Conservation (phyloP, 2,113 vertebrate genomes). For the Polyodon spathula region DNA sequence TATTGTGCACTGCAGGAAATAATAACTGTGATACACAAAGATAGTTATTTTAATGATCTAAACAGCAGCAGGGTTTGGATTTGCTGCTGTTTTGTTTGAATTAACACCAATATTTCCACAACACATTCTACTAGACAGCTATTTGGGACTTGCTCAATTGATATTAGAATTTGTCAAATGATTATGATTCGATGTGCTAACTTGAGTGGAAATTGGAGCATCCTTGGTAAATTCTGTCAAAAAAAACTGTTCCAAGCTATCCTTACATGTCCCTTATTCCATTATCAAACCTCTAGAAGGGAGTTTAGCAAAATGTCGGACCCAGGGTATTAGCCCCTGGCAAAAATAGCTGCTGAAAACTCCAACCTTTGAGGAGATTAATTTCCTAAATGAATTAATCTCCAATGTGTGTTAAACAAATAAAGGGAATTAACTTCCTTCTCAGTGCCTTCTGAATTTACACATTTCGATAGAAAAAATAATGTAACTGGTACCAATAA, state of each 20-base stretch:
- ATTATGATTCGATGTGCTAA: neutral
- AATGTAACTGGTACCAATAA: neutral
- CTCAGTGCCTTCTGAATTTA: neutral
- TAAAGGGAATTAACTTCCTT: neutral
- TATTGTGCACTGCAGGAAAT: no score
- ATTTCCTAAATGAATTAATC: conserved; percentile 6
- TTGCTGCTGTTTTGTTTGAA: no score
- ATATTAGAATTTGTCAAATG: neutral
- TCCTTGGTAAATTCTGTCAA: no score
- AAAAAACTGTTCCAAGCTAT: no score
- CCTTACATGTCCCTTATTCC: neutral
- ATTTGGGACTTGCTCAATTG: no score
- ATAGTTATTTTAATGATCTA: no score
- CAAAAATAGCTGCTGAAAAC: conserved; percentile 23
- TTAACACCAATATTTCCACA: no score
- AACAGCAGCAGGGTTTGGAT: no score
- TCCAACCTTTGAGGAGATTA: conserved; percentile 17
- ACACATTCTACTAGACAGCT: no score
- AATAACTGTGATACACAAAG: no score
- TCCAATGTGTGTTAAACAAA: neutral
- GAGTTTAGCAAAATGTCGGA: conserved; percentile 25
- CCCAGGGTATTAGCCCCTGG: conserved; percentile 22
- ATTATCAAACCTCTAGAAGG: neutral
- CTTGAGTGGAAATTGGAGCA: no score
- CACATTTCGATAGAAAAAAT: no score